Evolutionary conservation across 1,140 invertebrate species (phyloP).

Genomic region (Lutraria rhynchaena): DNA sequence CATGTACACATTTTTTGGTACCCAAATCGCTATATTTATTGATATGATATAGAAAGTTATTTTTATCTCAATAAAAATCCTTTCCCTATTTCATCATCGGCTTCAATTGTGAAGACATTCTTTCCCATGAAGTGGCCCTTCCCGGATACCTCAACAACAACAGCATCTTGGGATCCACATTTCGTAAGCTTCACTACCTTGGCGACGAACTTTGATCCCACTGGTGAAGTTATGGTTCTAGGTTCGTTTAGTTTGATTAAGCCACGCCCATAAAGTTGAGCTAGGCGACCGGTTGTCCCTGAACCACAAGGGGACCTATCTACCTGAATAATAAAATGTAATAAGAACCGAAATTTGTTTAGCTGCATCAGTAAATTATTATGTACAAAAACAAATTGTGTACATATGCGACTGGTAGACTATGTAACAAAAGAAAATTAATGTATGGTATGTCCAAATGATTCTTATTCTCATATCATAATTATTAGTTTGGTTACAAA

Average conservation of each 20-base stretch:
- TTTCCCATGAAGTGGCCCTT: slow-evolving; percentile 75
- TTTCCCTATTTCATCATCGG: slow-evolving; percentile 71
- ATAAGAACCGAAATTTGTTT: no score
- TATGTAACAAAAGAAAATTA: no score
- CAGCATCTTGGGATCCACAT: slow-evolving; percentile 64
- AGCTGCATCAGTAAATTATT: no score
- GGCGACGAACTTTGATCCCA: slow-evolving; percentile 67
- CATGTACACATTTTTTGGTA: no score
- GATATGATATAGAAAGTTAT: no score
- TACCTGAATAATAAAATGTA: slow-evolving; percentile 69
- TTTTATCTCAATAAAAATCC: slow-evolving; percentile 61
- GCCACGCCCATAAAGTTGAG: slow-evolving; percentile 73
- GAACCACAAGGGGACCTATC: slow-evolving; percentile 80
- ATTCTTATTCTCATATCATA: no score
- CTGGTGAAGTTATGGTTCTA: slow-evolving; percentile 71
- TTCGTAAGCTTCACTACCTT: slow-evolving; percentile 60
- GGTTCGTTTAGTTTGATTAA: slow-evolving; percentile 69
- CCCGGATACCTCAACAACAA: slow-evolving; percentile 78
- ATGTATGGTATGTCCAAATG: no score
- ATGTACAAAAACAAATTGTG: no score
- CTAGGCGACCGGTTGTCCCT: slow-evolving; percentile 77
- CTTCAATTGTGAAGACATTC: slow-evolving; percentile 71
- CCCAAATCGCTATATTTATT: no score
- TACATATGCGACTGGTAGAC: no score
- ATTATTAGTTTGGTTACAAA: no score